Evolutionary conservation across 2,113 vertebrate species (phyloP), one percentile per base, ranked within the genome.

Genomic region (Trichechus manatus): DNA sequence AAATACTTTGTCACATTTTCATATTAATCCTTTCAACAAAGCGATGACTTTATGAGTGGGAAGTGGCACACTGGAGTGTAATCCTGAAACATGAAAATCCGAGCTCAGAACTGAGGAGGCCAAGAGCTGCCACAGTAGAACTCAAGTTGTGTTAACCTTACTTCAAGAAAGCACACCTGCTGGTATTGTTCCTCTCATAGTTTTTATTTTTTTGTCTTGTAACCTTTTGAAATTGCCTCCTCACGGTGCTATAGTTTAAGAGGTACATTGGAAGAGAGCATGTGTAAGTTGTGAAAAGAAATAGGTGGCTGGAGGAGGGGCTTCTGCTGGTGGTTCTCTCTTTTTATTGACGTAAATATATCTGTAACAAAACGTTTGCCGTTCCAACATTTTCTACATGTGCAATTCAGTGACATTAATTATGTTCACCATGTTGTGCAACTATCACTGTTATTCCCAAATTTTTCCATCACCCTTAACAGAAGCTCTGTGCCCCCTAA

Each of bases 1-100:
- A 97, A 96, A 82, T 98, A 89, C 72, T 91, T 97, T 97, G 96
- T 64, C 95, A 96, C 72, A 63, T 92, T 97, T 96, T 56, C 87
- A 68, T 87, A 91, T 86, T 94, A 89, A 93, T 90, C 31, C 15
- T 96, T 97, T 96, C 89, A 78, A 82, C 83, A 44, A 44, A 95
- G 88, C 84, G 95, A 17, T 72, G 85, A 81, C 84, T 97, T 80
- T 0, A 1, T 59, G 96, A 96, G 42, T 15, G 92, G 96, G 88
- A 97, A 91, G 96, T 53, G 27, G 23, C 44, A 3, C 22, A 14
- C 84, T 95, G 89, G 90, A 33, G 74, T 31, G 20, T 50, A 47
- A 29, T 79, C 44, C 86, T 0, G 2, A 96, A 90, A 86, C 63
- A 3, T n/a, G 44, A 70, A 39, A 39, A 78, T 63, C 36, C 20